Conservation (phyloP, 2,888 invertebrate species). For the Trichacis sp. region DNA sequence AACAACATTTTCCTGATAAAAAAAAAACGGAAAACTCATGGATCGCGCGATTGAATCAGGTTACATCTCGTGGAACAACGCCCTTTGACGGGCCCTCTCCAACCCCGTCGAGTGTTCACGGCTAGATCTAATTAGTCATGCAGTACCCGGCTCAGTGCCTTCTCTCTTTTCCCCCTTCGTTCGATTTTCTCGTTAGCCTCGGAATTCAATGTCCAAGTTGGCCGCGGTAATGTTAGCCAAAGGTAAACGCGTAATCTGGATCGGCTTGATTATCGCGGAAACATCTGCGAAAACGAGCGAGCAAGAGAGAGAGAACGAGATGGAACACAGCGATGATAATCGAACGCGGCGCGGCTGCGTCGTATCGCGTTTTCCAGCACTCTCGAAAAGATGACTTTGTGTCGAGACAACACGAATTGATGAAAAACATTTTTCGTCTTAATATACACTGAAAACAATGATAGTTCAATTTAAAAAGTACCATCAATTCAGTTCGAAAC, state of each 20-base stretch:
- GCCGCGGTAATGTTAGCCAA: slow-evolving; percentile 40
- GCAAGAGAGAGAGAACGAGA: no score
- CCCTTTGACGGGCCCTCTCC: neutral
- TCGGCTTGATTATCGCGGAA: slow-evolving; percentile 56
- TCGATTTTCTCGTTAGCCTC: slow-evolving; percentile 43
- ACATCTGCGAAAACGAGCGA: slow-evolving; percentile 54
- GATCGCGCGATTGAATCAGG: neutral
- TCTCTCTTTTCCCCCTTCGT: slow-evolving; percentile 5
- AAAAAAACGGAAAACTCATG: neutral
- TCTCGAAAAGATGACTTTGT: no score
- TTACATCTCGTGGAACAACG: neutral
- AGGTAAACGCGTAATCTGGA: slow-evolving; percentile 36
- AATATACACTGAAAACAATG: no score
- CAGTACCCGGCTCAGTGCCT: neutral
- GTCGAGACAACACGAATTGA: no score
- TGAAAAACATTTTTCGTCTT: no score
- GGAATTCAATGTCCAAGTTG: slow-evolving; percentile 46
- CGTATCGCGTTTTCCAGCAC: neutral
- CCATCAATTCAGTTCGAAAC: no score
- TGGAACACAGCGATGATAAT: neutral
- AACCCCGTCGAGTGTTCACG: slow-evolving; percentile 1
- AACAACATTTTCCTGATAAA: no score
- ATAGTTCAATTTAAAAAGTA: no score
- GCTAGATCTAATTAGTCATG: slow-evolving; percentile 27
- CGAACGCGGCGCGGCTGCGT: no score